Evolutionary conservation across 2,888 invertebrate species (phyloP).

Genomic region (Meghimatium bilineatum): DNA sequence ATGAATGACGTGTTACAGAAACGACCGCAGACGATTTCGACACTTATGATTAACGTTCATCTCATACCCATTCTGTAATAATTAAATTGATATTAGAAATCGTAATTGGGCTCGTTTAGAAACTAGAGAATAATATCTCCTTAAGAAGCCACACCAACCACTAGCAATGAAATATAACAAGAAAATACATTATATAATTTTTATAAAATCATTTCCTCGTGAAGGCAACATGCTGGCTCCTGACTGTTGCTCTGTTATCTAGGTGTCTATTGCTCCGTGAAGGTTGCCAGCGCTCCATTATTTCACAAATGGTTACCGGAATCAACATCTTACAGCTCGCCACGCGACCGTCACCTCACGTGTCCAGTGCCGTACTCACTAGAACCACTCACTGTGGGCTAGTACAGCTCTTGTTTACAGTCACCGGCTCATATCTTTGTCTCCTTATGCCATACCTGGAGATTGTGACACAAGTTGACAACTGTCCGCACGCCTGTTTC

Average conservation of each 20-base stretch:
- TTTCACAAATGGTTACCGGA: conserved; percentile 21
- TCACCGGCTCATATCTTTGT: conserved; percentile 37
- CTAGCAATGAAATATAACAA: background rate
- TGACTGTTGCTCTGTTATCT: background rate
- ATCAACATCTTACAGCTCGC: conserved; percentile 24
- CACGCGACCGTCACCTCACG: conserved; percentile 31
- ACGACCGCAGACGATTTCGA: too few relatives aligned
- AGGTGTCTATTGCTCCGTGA: background rate
- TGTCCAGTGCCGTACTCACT: conserved; percentile 19
- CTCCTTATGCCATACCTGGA: background rate
- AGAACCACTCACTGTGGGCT: conserved; percentile 2
- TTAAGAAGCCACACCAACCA: background rate
- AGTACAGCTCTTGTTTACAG: conserved; percentile 28
- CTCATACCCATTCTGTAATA: background rate
- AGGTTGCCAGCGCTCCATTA: conserved; percentile 3
- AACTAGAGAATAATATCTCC: background rate
- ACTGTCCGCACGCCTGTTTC: conserved; percentile 28
- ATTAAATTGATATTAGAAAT: background rate
- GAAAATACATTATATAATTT: background rate
- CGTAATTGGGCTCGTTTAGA: background rate
- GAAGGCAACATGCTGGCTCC: background rate
- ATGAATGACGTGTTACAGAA: too few relatives aligned
- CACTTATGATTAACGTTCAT: background rate
- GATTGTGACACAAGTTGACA: conserved; percentile 9
- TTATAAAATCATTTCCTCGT: background rate